Evolutionary conservation across 2,888 invertebrate species (phyloP), one percentile per base, ranked within the genome.

Genomic region (Drosophila phalerata): DNA sequence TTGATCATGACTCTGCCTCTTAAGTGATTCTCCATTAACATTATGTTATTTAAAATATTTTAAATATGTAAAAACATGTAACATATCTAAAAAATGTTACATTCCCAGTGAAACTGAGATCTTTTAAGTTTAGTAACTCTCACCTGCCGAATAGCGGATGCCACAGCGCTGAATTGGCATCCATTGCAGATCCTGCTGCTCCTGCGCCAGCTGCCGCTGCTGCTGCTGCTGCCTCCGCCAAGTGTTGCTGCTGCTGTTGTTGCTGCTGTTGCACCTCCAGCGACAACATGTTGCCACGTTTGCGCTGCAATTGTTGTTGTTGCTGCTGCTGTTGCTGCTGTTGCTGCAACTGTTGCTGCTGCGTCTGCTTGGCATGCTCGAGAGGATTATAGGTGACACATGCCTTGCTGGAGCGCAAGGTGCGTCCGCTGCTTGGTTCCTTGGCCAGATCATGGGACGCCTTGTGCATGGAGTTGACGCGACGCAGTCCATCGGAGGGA

Each of bases 101-200:
- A 34, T 34, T 34, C 13, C 13, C 13, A 5, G 13, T 34, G 34
- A 2, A 34, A 37, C 6, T n/a, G n/a, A 6, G n/a, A 6, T 0
- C 3, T 13, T 28, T 2, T 10, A 5, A 8, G 22, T 22, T 5
- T 13, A 13, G 3, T 4, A n/a, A 0, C 6, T 10, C 95, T 95
- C 93, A 97, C 97, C 96, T 97, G 94, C 96, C 96, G 92, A 97
- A 97, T 52, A 97, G 94, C 60, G 97, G 97, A 93, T 97, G 97
- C 97, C 97, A 97, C 55, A 97, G 93, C 77, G 96, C 95, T 85
- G 95, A 94, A 83, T 95, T 94, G 51, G 95, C 93, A 76, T 94
- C 94, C 66, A 93, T 92, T 82, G 93, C 88, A 45, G 92, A 22
- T 22, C 22, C 86, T 69, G 93, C 49, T 22, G n/a, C 9, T n/a